These are phyloP conservation scores for Drosophila algonquin DNA, from an alignment of 2,888 invertebrate genomes.

Conservation along the genomic window DNA sequence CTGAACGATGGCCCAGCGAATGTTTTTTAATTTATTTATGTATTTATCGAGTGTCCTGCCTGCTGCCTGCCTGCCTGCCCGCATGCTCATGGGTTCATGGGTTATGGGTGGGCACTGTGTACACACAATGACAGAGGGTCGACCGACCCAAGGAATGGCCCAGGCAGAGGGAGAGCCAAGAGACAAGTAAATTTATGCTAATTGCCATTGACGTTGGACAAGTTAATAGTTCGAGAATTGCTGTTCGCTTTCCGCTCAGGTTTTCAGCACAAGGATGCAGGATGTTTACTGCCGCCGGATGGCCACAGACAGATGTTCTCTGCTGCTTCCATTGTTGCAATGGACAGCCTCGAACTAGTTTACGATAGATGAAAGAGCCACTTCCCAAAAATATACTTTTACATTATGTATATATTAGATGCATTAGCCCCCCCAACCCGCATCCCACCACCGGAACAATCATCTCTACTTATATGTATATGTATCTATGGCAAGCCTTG, in stretches of 20 bases:
- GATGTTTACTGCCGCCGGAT: constrained; percentile 61
- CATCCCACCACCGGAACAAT: too few relatives aligned
- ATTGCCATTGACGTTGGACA: constrained; percentile 72
- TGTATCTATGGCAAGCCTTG: too few relatives aligned
- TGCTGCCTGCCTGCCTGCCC: not conserved
- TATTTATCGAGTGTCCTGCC: constrained; percentile 27
- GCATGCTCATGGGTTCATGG: not conserved
- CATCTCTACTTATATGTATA: not conserved
- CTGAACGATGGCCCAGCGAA: constrained; percentile 52
- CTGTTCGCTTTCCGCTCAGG: constrained; percentile 44
- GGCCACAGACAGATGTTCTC: constrained; percentile 29
- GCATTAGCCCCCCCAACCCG: not conserved
- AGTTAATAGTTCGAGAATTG: constrained; percentile 63
- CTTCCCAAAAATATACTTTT: not conserved
- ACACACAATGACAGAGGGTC: constrained; percentile 2
- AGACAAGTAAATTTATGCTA: constrained; percentile 36
- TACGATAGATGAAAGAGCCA: constrained; percentile 34
- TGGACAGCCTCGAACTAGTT: constrained; percentile 51
- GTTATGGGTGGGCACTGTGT: not conserved
- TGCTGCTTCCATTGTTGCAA: constrained; percentile 19
- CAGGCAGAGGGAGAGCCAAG: not conserved
- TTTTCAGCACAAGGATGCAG: constrained; percentile 76
- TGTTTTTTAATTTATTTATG: constrained; percentile 69
- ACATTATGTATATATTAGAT: not conserved
- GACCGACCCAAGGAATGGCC: not conserved